Percentiles rank a stretch among this genome's conserved stretches.
phyloP scores from a whole-genome alignment of 1,140 invertebrate genomes.

The Zaprionus vittiger region DNA sequence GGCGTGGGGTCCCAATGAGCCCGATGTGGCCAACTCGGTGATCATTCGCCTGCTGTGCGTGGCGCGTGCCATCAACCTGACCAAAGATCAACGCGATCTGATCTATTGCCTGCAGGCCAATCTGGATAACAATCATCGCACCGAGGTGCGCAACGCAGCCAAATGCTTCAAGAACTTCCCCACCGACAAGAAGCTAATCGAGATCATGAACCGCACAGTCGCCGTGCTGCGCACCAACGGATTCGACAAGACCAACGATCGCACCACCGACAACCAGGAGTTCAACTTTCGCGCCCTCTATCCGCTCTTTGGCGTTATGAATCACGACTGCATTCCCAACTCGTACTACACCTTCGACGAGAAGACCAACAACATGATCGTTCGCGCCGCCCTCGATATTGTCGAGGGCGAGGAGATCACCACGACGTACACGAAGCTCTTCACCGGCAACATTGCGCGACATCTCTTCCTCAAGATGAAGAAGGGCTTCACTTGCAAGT shows the following conservation, averaged over 20 bases:
- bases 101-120: conserved; percentile 86
- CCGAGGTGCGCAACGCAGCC: conserved; percentile 87
- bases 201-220: conserved; percentile 85
- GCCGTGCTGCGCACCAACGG: conserved; percentile 90
- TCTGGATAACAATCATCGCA: conserved; percentile 85
- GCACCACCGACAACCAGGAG: conserved; percentile 85
- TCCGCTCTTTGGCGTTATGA: conserved; percentile 89
- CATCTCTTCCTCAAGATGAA: conserved; percentile 88
- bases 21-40: conserved; percentile 86
- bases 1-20: conserved; percentile 85
- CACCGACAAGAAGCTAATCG: conserved; percentile 84
- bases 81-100: conserved; percentile 86
- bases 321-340: conserved; percentile 91
- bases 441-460: conserved; percentile 89
- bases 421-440: conserved; percentile 89
- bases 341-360: conserved; percentile 88
- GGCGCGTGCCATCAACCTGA: conserved; percentile 86
- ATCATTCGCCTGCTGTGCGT: conserved; percentile 86
- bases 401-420: conserved; percentile 88
- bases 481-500: conserved; percentile 91
- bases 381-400: conserved; percentile 88
- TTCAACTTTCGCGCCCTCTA: conserved; percentile 89
- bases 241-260: conserved; percentile 87
- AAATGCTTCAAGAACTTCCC: conserved; percentile 86
- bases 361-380: conserved; percentile 86